These are phyloP conservation scores for Listronotus bonariensis DNA, from an alignment of 1,140 invertebrate species.

Conservation along the genomic window DNA sequence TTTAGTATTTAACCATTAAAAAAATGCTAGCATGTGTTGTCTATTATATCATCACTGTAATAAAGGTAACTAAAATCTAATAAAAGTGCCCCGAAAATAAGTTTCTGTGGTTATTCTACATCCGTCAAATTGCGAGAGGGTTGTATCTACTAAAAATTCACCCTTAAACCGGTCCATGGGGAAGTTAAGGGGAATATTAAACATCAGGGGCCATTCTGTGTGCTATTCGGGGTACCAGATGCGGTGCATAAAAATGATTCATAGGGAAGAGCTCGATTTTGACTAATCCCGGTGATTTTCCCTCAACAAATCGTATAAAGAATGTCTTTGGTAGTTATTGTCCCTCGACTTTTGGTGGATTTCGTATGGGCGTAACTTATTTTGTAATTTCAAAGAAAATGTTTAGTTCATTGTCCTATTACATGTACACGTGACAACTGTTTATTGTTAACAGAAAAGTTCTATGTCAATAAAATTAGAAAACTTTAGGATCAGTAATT, in stretches of 20 bases:
- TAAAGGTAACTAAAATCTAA: conserved; percentile 7
- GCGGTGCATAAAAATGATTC: conserved; percentile 38
- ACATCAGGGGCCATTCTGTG: conserved; percentile 14
- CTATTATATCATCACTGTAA: no score
- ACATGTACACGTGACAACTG: no score
- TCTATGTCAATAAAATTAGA: no score
- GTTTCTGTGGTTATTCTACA: conserved; percentile 18
- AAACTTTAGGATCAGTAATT: no score
- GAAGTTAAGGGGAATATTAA: conserved; percentile 38
- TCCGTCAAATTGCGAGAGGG: conserved; percentile 10
- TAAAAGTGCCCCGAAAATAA: conserved; percentile 2
- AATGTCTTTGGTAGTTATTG: conserved; percentile 28
- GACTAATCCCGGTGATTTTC: conserved; percentile 28
- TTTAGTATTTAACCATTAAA: no score
- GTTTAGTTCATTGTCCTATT: no score
- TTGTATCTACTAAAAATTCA: conserved; percentile 33
- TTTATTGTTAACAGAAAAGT: no score
- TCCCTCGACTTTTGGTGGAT: conserved; percentile 11
- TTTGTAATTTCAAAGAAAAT: conserved; percentile 4
- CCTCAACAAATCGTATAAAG: conserved; percentile 25
- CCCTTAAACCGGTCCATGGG: conserved; percentile 34
- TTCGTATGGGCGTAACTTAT: conserved; percentile 20
- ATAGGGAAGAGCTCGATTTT: conserved; percentile 31
- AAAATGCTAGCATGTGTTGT: no score
- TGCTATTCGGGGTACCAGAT: conserved; percentile 29